These are phyloP conservation scores for Orbicella faveolata DNA, from an alignment of 64 coral and sea anemone species.

Conservation along the genomic window DNA sequence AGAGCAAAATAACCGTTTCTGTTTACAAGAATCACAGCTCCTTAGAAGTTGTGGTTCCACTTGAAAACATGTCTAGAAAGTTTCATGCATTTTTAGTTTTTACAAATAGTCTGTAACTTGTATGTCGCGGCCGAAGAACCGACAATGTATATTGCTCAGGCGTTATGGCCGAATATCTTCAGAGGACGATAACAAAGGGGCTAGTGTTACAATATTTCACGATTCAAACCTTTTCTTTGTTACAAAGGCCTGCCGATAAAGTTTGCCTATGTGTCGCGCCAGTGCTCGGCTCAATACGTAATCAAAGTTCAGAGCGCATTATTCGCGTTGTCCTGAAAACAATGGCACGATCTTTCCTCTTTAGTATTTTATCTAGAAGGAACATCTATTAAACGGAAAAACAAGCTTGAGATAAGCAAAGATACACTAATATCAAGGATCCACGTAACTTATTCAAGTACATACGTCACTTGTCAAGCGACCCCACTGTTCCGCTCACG, in stretches of 20 bases:
- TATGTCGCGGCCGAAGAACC: neutral
- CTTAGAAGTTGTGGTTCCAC: neutral
- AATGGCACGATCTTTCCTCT: neutral
- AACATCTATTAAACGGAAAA: constrained; percentile 8
- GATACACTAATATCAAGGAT: neutral
- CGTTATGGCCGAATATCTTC: neutral
- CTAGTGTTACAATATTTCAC: neutral
- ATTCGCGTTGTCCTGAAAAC: neutral
- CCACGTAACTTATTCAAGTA: constrained; percentile 19
- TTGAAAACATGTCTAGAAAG: neutral
- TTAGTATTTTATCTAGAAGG: neutral
- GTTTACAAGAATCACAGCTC: neutral
- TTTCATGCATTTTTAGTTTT: neutral
- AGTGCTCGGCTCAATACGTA: neutral
- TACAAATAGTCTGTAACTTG: neutral
- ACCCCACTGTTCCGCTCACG: neutral
- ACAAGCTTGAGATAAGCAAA: neutral
- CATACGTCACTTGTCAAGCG: neutral
- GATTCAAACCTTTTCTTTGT: neutral
- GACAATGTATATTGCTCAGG: constrained; percentile 6
- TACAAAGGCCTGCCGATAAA: neutral
- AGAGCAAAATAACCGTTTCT: neutral
- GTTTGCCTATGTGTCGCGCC: neutral
- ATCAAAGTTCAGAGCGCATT: neutral
- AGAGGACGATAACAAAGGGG: neutral